Conservation (phyloP, 2,797 vertebrate species). For the Myotis pilosus region DNA sequence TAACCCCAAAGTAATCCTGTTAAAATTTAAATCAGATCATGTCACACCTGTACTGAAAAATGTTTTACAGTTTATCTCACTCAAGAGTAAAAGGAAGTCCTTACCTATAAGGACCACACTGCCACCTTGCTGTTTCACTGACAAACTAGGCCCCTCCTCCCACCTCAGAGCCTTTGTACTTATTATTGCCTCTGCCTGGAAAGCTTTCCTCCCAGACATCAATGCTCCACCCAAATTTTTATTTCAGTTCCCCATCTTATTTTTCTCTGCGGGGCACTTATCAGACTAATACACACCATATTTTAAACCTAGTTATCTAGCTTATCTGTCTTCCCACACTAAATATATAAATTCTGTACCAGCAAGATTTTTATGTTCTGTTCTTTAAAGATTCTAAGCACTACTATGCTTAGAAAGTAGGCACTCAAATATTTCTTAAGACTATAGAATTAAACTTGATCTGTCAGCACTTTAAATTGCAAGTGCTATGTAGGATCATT, state of each 20-base stretch:
- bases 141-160: background rate
- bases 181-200: background rate
- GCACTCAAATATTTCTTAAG: conserved; percentile 27
- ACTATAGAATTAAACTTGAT: background rate
- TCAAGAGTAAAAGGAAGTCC: background rate
- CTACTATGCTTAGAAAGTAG: background rate
- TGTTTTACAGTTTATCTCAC: background rate
- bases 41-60: background rate
- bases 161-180: background rate
- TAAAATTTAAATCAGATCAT: conserved; percentile 7
- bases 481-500: background rate
- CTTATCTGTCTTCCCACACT: conserved; percentile 1
- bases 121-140: background rate
- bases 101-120: background rate
- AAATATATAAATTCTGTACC: conserved; percentile 4
- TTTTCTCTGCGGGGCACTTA: conserved; percentile 27
- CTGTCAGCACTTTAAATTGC: background rate
- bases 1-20: background rate
- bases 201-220: background rate
- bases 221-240: background rate
- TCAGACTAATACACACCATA: background rate
- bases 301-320: conserved; percentile 24
- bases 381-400: conserved; percentile 16
- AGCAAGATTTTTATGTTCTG: background rate
- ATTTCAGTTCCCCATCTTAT: background rate